Conservation (phyloP, 2,888 invertebrate species). For the Drosophila flavopinicola region DNA sequence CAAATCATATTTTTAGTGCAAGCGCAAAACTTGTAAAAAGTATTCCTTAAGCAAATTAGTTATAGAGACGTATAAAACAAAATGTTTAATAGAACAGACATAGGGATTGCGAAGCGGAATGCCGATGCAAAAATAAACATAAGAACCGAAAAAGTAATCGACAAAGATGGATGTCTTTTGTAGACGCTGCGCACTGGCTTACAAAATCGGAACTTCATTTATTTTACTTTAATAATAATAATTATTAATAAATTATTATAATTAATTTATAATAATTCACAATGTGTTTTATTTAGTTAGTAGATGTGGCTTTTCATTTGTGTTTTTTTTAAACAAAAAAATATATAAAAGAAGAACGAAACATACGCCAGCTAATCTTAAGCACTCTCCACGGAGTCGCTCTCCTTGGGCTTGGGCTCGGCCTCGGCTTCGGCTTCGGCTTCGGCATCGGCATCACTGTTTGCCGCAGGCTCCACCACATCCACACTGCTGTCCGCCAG, state of each 20-base stretch:
- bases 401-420: slow-evolving; percentile 60
- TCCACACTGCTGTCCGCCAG: slow-evolving; percentile 67
- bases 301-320: slow-evolving; percentile 40
- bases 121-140: slow-evolving; percentile 33
- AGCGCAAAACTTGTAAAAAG: slow-evolving; percentile 70
- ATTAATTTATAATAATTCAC: slow-evolving; percentile 77
- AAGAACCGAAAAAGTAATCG: slow-evolving; percentile 27
- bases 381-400: slow-evolving; percentile 46
- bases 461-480: slow-evolving; percentile 24
- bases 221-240: slow-evolving; percentile 71
- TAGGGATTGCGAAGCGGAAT: slow-evolving; percentile 6
- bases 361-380: slow-evolving; percentile 50
- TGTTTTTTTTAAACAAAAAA: slow-evolving; percentile 43
- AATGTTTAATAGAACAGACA: slow-evolving; percentile 51
- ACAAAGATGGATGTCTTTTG: slow-evolving; percentile 51
- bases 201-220: slow-evolving; percentile 77
- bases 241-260: slow-evolving; percentile 81
- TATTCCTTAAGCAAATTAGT: slow-evolving; percentile 69
- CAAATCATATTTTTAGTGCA: slow-evolving; percentile 63
- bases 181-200: slow-evolving; percentile 58
- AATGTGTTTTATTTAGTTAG: slow-evolving; percentile 59
- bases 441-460: slow-evolving; percentile 24
- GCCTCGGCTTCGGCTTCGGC: slow-evolving; percentile 31
- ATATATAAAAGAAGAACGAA: slow-evolving; percentile 33
- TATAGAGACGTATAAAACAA: slow-evolving; percentile 48